Evolutionary conservation across 2,888 invertebrate genomes (phyloP).

Genomic region (Theretra japonica): DNA sequence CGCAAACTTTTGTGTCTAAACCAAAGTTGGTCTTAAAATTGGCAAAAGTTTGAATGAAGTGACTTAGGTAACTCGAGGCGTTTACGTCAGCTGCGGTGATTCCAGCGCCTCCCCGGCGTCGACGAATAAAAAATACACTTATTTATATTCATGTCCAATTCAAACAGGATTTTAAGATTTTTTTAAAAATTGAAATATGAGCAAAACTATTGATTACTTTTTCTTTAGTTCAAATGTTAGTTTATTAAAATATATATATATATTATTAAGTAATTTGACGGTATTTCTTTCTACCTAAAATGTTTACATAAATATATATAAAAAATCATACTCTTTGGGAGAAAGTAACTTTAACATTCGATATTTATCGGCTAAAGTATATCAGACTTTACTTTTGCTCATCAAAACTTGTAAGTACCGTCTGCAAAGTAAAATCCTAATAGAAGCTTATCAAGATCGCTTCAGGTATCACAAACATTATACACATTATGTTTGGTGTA

Average conservation of each 20-base stretch:
- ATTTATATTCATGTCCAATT: constrained; percentile 14
- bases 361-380: too few relatives aligned
- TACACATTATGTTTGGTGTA: not conserved
- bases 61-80: constrained; percentile 75
- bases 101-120: constrained; percentile 76
- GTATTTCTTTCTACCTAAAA: too few relatives aligned
- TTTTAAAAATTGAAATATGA: not conserved
- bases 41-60: constrained; percentile 80
- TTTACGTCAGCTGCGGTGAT: constrained; percentile 78
- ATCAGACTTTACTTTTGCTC: too few relatives aligned
- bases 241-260: too few relatives aligned
- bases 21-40: constrained; percentile 74
- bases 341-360: too few relatives aligned
- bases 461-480: not conserved
- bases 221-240: too few relatives aligned
- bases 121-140: constrained; percentile 68
- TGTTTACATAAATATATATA: too few relatives aligned
- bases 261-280: too few relatives aligned
- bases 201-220: too few relatives aligned
- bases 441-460: not conserved
- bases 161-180: not conserved
- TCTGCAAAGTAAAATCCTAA: not conserved
- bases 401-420: not conserved
- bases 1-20: constrained; percentile 70
- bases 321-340: too few relatives aligned